Evolutionary conservation across 2,797 vertebrate species (phyloP).

Genomic region (Microctenopoma lineatum): DNA sequence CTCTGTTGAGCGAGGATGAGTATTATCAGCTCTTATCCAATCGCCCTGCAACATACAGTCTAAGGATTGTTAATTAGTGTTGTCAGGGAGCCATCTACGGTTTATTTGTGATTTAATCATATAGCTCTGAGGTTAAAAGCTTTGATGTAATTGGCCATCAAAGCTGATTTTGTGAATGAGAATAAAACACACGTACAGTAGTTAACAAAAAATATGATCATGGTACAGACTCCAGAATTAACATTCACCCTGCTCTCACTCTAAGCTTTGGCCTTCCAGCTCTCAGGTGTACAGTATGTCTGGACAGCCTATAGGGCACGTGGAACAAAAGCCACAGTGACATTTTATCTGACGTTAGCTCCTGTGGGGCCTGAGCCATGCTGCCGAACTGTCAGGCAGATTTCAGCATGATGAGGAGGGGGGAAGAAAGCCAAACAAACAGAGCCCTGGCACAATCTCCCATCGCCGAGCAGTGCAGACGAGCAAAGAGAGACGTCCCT

Average conservation of each 20-base stretch:
- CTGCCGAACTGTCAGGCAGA: slow-evolving; percentile 82
- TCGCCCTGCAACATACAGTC: slow-evolving; percentile 6
- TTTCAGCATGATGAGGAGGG: slow-evolving; percentile 76
- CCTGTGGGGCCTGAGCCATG: slow-evolving; percentile 76
- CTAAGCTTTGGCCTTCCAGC: slow-evolving; percentile 42
- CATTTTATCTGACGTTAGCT: slow-evolving; percentile 83
- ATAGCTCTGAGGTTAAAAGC: slow-evolving; percentile 49
- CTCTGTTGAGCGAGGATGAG: slow-evolving; percentile 43
- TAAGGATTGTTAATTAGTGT: slow-evolving; percentile 45
- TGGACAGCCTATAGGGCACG: slow-evolving; percentile 70
- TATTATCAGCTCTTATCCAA: slow-evolving; percentile 40
- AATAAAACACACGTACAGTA: slow-evolving; percentile 39
- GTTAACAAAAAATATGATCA: slow-evolving; percentile 30
- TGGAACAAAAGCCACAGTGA: slow-evolving; percentile 81
- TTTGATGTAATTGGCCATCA: slow-evolving; percentile 61
- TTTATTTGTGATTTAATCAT: slow-evolving; percentile 62
- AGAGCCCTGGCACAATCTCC: slow-evolving; percentile 77
- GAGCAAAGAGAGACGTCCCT: slow-evolving; percentile 67
- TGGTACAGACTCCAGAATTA: slow-evolving; percentile 25
- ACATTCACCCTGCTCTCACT: slow-evolving; percentile 23
- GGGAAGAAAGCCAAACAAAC: slow-evolving; percentile 81
- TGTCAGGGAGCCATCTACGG: slow-evolving; percentile 45
- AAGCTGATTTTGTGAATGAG: slow-evolving; percentile 54
- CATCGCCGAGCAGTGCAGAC: slow-evolving; percentile 71
- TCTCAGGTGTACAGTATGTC: slow-evolving; percentile 74